Evolutionary conservation across 1,140 invertebrate species (phyloP), one percentile per base, ranked within the genome.

Genomic region (Drosophila nigromelanica): DNA sequence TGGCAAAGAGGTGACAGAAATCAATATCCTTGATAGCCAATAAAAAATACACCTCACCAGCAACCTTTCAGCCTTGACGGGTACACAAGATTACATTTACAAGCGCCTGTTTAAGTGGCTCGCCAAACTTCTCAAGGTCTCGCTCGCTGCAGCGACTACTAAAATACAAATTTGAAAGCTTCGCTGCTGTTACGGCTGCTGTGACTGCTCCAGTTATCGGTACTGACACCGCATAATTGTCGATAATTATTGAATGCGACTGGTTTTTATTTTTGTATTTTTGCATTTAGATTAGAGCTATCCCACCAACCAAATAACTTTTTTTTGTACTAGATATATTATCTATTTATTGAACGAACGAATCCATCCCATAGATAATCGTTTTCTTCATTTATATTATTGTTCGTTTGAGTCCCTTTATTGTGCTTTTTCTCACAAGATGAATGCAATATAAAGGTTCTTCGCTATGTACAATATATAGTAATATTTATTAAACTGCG

Each of bases 181-280:
- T 77, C 42, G 71, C 18, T 35, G 30, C 6, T n/a, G 33, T 27
- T 14, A 27, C 30, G 37, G 35, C 24, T 11, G 18, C 8, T 77
- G 27, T 6, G 27, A 27, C 27, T 27, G 80, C 71, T 86, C 82
- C 82, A 86, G 75, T 81, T 87, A 82, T 82, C 60, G 67, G 37
- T 35, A 35, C 6, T 35, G 33, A 35, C 33, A 35, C 56, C 69
- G 45, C 52, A 59, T 77, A 63, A 71, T 78, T 81, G 87, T 87
- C 71, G 56, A 68, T 77, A 63, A 71, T 78, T 81, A 86, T 82
- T 67, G 56, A 68, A 63, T 30, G 10, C 21, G 50, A n/a, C 67
- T 58, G 3, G 21, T 24, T 24, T 24, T 33, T 33, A 48, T 40
- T 72, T 66, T 58, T 54, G 42, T 42, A n/a, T n/a, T n/a, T n/a